Evolutionary conservation across 2,113 vertebrate species (phyloP).

Genomic region (Psilopsiagon aurifrons): DNA sequence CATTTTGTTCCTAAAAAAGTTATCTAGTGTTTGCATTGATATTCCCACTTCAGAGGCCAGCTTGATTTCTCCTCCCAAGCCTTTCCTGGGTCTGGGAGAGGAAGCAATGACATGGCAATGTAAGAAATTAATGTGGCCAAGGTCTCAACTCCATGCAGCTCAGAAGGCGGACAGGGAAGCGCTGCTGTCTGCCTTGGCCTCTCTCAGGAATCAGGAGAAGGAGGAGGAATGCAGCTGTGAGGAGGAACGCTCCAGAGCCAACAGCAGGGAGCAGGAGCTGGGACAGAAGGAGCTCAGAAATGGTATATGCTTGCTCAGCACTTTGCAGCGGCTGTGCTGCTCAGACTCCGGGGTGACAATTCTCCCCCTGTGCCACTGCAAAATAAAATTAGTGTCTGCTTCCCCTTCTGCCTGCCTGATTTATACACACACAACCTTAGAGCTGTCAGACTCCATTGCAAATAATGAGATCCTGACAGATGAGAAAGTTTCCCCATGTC

Average conservation of each 20-base stretch:
- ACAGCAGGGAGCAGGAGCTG: not conserved
- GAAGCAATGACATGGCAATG: not conserved
- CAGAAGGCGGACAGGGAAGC: not conserved
- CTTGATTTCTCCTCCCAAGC: not conserved
- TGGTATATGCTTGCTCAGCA: not conserved
- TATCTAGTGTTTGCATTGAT: not conserved
- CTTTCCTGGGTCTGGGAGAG: not conserved
- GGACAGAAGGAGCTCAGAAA: not conserved
- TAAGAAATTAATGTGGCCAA: not conserved
- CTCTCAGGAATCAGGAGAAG: not conserved
- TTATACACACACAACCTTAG: not conserved
- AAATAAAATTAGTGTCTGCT: not conserved
- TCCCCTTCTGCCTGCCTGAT: not conserved
- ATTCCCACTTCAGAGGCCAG: not conserved
- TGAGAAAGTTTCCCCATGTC: not conserved
- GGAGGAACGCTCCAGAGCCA: not conserved
- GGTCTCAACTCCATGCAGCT: not conserved
- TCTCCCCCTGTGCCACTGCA: not conserved
- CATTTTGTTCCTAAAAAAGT: not conserved
- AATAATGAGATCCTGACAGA: not conserved
- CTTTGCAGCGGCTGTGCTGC: not conserved
- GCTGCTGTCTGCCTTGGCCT: not conserved
- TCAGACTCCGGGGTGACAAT: not conserved
- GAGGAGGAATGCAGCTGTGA: not conserved
- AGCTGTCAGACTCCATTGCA: not conserved